Base-by-base conservation (phyloP, 1,140 invertebrate genomes). In the Pomacea maculata region DNA sequence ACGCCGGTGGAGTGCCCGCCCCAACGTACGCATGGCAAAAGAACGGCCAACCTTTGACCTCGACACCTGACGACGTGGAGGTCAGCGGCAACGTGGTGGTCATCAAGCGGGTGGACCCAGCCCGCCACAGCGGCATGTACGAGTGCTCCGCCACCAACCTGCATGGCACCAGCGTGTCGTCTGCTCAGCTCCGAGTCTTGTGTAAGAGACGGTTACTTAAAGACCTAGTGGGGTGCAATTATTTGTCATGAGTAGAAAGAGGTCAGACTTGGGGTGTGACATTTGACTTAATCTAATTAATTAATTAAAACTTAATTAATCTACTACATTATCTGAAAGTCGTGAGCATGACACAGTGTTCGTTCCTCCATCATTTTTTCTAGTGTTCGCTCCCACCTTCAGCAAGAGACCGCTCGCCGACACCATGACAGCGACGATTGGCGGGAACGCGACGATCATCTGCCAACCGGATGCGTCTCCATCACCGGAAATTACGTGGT, bases 381-480 rank as follows among this genome's bases (percentile, higher is more conserved):
- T 81, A 95, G 95, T 95, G 57, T 93, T 99, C 83, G 94, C 94
- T 87, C 97, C 97, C 45, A 95, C 95, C 2, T 99, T 99, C 90
- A 95, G 95, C 84, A 99, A 99, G 91, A 93, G 93, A 75, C 97
- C 97, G 7, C 90, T 99, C 55, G 95, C 97, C 90, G 92, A 94
- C 1, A 96, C 97, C 91, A 96, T 95, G 29, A 97, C 97, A 92
- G 97, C 96, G 0, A 96, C 96, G 3, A 95, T 97, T 90, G 95
- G 94, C 82, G 96, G 96, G 65, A 98, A 98, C 91, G 95, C 96
- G 0, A 98, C 97, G 0, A 95, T 99, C 75, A 93, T 94, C 67
- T 99, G 98, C 91, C 94, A 96, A 86, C 97, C 97, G 0, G 98
- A 99, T 92, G 97, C 97, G 29, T 97, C 97, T 7, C 98, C 98